Evolutionary conservation across 1,140 invertebrate genomes (phyloP).

Genomic region (Drosophila pectinifera): DNA sequence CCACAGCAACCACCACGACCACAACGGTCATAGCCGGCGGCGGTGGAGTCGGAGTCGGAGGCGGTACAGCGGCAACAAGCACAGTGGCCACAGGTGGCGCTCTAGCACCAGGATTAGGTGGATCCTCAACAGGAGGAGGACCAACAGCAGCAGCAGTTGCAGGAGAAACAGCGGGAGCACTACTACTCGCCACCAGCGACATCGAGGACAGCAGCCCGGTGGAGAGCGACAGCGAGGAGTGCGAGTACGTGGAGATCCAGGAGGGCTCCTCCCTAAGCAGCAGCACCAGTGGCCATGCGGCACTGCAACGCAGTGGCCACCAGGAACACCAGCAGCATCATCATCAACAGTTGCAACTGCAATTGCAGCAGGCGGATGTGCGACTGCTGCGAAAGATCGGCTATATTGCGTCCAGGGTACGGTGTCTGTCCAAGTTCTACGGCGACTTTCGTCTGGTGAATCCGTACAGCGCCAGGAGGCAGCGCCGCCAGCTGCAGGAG

Average conservation of each 20-base stretch:
- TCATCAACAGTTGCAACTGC: slow-evolving; percentile 43
- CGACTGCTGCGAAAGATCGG: slow-evolving; percentile 77
- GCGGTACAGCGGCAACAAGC: slow-evolving; percentile 44
- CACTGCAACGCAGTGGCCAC: slow-evolving; percentile 35
- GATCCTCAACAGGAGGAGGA: background rate
- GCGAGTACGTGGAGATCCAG: slow-evolving; percentile 46
- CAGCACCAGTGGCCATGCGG: slow-evolving; percentile 55
- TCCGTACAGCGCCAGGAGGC: slow-evolving; percentile 77
- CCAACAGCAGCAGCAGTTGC: background rate
- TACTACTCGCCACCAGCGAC: slow-evolving; percentile 22
- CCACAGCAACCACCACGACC: slow-evolving; percentile 53
- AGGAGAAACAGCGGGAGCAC: background rate
- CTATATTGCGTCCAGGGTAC: slow-evolving; percentile 79
- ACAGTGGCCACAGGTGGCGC: slow-evolving; percentile 21
- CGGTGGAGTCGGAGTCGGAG: slow-evolving; percentile 23
- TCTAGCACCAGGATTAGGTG: too few species aligned
- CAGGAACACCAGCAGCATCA: slow-evolving; percentile 23
- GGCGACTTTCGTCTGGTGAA: slow-evolving; percentile 74
- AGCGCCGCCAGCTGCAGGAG: slow-evolving; percentile 76
- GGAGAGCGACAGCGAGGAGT: slow-evolving; percentile 45
- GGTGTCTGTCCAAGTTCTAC: slow-evolving; percentile 75
- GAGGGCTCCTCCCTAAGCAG: slow-evolving; percentile 29
- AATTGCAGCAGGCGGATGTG: slow-evolving; percentile 66
- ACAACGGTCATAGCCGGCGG: slow-evolving; percentile 47
- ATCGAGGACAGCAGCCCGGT: slow-evolving; percentile 35